A percentile compares a stretch with the other conserved stretches of the same genome.
These are phyloP conservation scores for Pachydiplax longipennis DNA, from an alignment of 2,888 invertebrate genomes.

Conservation along the genomic window DNA sequence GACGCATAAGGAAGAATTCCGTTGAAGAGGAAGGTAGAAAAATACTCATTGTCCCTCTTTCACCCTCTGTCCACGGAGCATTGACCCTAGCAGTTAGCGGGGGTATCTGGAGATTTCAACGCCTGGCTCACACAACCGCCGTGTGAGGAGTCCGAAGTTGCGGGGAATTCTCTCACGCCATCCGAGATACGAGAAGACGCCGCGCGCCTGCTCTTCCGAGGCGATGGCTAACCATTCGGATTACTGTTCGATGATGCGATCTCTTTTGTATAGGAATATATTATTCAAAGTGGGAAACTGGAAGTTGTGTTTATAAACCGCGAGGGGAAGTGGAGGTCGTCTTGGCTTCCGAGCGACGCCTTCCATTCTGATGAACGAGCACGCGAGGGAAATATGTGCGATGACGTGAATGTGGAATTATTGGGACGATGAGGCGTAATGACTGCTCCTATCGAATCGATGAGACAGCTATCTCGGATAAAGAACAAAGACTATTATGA, in stretches of 20 bases:
- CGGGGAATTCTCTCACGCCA: conserved; percentile 21
- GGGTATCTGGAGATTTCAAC: conserved; percentile 6
- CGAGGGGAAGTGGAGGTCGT: not conserved
- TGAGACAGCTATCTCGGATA: too few species aligned
- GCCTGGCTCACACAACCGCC: not conserved
- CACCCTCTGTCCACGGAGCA: not conserved
- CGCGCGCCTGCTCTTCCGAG: not conserved
- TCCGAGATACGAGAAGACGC: not conserved
- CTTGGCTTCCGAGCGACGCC: not conserved
- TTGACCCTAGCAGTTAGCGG: not conserved
- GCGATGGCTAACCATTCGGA: not conserved
- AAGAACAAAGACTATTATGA: too few species aligned
- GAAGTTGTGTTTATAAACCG: not conserved
- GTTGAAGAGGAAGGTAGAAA: not conserved
- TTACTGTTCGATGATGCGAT: not conserved
- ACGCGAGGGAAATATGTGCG: not conserved
- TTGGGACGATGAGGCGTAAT: too few species aligned
- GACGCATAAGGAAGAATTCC: not conserved
- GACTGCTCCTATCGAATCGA: too few species aligned
- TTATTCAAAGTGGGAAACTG: not conserved
- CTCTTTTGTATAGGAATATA: not conserved
- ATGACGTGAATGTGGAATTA: not conserved
- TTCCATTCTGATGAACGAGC: not conserved
- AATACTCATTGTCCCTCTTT: not conserved
- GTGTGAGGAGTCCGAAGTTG: not conserved